phyloP scores from a whole-genome alignment of 2,888 invertebrate genomes.

The Pristionchus entomophagus region DNA sequence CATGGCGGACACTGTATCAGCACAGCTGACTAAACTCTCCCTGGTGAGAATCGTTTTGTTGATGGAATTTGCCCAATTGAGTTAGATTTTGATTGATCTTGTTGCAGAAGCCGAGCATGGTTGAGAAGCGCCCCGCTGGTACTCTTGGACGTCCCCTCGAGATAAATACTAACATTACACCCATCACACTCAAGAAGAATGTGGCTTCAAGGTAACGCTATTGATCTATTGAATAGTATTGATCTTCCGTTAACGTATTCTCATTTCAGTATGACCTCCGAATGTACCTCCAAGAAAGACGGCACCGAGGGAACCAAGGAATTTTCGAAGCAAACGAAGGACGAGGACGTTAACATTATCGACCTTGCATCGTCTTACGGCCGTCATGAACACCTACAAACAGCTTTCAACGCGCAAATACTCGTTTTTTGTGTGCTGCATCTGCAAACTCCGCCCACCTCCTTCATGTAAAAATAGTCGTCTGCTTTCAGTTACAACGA shows the following conservation, averaged over 20 bases:
- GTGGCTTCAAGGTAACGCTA: neutral
- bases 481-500: slow-evolving; percentile 26
- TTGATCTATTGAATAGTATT: too few relatives aligned
- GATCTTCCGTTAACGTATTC: too few relatives aligned
- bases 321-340: slow-evolving; percentile 37
- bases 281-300: neutral
- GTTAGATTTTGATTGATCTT: too few relatives aligned
- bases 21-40: neutral
- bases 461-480: too few relatives aligned
- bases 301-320: slow-evolving; percentile 13
- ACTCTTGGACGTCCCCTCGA: neutral
- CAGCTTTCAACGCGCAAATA: too few relatives aligned
- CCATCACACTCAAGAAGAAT: neutral
- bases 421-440: too few relatives aligned
- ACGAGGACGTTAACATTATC: slow-evolving; percentile 17
- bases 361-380: too few relatives aligned
- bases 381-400: too few relatives aligned
- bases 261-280: slow-evolving; percentile 33
- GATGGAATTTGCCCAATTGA: too few relatives aligned
- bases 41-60: too few relatives aligned
- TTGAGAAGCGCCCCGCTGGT: neutral
- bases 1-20: slow-evolving; percentile 7
- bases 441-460: too few relatives aligned
- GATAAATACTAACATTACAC: neutral
- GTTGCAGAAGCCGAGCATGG: neutral